phyloP scores from a whole-genome alignment of 2,888 invertebrate genomes.

The Amaurobius ferox region DNA sequence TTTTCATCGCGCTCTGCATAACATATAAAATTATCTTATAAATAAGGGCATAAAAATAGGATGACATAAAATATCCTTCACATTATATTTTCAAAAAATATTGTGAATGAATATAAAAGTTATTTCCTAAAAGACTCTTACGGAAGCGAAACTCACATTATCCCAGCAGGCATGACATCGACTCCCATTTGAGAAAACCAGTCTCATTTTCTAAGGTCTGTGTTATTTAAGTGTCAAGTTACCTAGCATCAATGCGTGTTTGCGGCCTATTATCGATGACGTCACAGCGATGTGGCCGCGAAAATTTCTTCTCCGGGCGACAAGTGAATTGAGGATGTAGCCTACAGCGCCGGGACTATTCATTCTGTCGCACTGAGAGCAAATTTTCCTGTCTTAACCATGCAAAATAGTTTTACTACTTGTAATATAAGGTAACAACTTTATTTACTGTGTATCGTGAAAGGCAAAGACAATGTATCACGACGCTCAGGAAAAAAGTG shows the following conservation, averaged over 20 bases:
- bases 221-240: constrained; percentile 1
- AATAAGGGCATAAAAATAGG: no score
- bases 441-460: background rate
- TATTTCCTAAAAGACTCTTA: no score
- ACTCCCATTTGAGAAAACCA: background rate
- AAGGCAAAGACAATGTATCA: background rate
- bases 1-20: no score
- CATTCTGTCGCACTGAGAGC: background rate
- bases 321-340: background rate
- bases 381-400: background rate
- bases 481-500: background rate
- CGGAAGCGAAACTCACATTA: no score
- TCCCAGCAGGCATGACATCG: no score
- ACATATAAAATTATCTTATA: no score
- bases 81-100: no score
- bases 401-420: background rate
- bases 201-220: background rate
- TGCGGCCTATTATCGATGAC: background rate
- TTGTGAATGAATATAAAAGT: no score
- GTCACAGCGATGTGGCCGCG: background rate
- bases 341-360: background rate
- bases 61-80: no score
- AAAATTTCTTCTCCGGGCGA: background rate
- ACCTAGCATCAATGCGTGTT: background rate
- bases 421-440: background rate